Conservation (phyloP, 2,888 invertebrate species). For the Invenusta paracnida region DNA sequence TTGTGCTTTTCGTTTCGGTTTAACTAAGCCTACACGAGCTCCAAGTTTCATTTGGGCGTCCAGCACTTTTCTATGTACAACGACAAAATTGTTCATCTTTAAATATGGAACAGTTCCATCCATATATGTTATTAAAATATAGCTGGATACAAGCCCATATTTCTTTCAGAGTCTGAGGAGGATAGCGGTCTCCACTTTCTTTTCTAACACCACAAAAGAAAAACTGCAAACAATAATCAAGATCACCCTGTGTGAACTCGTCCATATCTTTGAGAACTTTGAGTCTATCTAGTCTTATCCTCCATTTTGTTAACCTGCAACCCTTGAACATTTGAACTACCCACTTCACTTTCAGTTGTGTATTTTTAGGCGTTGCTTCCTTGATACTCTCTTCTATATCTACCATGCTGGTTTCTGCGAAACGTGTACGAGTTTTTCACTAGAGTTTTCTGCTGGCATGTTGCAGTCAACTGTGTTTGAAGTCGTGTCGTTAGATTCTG, state of each 20-base stretch:
- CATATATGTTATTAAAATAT: not conserved
- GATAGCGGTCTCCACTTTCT: not conserved
- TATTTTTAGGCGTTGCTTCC: constrained; percentile 23
- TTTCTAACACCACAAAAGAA: not conserved
- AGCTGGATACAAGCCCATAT: not conserved
- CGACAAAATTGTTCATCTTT: not conserved
- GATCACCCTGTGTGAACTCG: constrained; percentile 19
- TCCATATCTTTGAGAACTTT: constrained; percentile 27
- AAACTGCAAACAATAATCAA: constrained; percentile 19
- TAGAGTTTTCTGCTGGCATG: not conserved
- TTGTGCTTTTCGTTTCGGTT: not conserved
- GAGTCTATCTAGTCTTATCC: not conserved
- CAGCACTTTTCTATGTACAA: not conserved
- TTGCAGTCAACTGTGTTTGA: too few species aligned
- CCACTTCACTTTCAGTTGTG: constrained; percentile 21
- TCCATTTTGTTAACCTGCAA: not conserved
- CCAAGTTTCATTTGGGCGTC: not conserved
- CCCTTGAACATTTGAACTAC: not conserved
- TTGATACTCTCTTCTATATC: constrained; percentile 13
- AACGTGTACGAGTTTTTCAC: not conserved
- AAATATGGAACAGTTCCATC: not conserved
- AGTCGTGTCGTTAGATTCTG: too few species aligned
- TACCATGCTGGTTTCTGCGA: not conserved
- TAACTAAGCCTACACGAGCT: not conserved
- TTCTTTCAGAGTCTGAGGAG: not conserved